Evolutionary conservation across 2,113 vertebrate species (phyloP).

Genomic region (Lophura nycthemera): DNA sequence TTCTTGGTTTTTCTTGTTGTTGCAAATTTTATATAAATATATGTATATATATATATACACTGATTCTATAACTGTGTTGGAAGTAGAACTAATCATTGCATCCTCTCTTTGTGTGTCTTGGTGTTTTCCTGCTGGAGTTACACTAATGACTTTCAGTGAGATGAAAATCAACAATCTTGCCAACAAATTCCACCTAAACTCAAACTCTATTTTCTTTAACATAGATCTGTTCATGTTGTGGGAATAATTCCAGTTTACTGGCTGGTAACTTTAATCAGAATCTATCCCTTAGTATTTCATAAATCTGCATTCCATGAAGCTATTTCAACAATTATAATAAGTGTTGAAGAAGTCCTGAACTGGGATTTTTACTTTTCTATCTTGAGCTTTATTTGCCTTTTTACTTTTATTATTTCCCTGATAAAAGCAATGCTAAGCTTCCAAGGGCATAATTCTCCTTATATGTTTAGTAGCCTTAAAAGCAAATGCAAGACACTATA

Average conservation of each 20-base stretch:
- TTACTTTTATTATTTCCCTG: not conserved
- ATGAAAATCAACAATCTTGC: not conserved
- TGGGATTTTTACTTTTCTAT: not conserved
- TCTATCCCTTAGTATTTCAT: not conserved
- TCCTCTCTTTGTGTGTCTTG: not conserved
- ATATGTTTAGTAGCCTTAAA: not conserved
- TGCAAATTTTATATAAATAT: not conserved
- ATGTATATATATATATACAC: not conserved
- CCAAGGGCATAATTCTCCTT: not conserved
- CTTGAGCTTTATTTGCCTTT: not conserved
- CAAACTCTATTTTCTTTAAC: slow-evolving; percentile 17
- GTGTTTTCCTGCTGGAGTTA: not conserved
- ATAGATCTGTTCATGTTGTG: not conserved
- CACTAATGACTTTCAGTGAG: not conserved
- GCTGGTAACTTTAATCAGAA: not conserved
- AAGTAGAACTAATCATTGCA: not conserved
- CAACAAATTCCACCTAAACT: not conserved
- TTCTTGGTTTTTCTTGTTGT: not conserved
- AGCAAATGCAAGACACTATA: not conserved
- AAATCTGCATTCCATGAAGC: not conserved
- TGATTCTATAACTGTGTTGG: not conserved
- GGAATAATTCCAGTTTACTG: not conserved
- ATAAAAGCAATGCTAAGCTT: not conserved
- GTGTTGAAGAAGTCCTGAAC: not conserved
- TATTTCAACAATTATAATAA: not conserved